Base-by-base conservation (phyloP, 2,113 vertebrate genomes). In the Tringa solitaria region DNA sequence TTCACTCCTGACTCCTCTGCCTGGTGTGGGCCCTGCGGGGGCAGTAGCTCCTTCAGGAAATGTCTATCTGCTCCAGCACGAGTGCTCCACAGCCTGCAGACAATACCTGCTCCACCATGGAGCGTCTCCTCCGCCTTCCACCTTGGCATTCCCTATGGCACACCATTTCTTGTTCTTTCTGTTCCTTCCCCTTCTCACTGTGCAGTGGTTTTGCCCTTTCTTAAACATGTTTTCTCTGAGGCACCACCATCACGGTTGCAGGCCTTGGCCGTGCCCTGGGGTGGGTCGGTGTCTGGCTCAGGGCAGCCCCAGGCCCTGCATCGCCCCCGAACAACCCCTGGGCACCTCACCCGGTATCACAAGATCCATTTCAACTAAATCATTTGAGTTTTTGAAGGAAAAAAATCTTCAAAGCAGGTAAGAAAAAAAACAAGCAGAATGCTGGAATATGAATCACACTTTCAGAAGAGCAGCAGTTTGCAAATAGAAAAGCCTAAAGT, bases 201-300 rank as follows among this genome's bases (percentile, higher is more conserved):
- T 13, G 27, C 51, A 14, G 4, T 28, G 6, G 4, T 82, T 77
- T 39, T 53, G 9, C 43, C 17, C 19, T 30, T 68, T 56, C n/a
- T 63, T n/a, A 75, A 28, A n/a, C 15, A 6, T 0, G 4, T 12
- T 43, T 75, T 53, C 61, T 41, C 35, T 7, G 5, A 46, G 33
- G 26, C 15, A 11, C 20, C 27, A 2, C 33, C 8, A 3, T 10
- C 43, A 3, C 0, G 3, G 9, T 39, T 2, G 27, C 0, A 2
- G 63, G 16, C 22, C 32, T 45, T n/a, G 21, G 21, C 23, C 1
- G 0, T 2, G 14, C 28, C 24, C 35, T 32, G 33, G 0, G 0
- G n/a, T 4, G 5, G 17, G 24, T 8, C 3, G 0, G 0, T 4
- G 27, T 3, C 21, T 2, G 3, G 30, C 26, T 7, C 4, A 0